Base-by-base conservation (phyloP, 2,113 vertebrate genomes). In the Callocephalon fimbriatum region DNA sequence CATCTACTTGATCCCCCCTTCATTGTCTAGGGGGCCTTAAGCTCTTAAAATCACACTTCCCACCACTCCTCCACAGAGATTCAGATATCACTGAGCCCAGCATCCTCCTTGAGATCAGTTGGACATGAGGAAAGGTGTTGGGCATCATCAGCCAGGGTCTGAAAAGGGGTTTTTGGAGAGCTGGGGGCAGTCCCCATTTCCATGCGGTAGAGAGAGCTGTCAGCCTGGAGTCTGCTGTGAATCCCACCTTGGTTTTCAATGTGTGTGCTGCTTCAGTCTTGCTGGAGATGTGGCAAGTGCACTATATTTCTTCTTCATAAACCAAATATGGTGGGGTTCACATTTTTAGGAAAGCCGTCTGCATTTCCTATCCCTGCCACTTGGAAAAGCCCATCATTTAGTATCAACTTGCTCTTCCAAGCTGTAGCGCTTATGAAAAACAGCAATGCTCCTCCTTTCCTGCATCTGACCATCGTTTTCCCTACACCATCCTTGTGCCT, bases 21-120 rank as follows among this genome's bases (percentile, higher is more conserved):
- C 17, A 4, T 14, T 54, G 0, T 53, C 44, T 53, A 72, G 14
- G 14, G 10, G 9, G 5, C 18, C 23, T 84, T 54, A 53, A 8
- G 37, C 40, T 76, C 58, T 72, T 76, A 83, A 85, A 75, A 56
- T 76, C 40, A 8, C 21, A 6, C 31, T 85, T 74, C 42, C 35
- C 18, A 5, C 23, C 13, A 45, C 26, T 90, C 65, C 32, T 83
- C 23, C 6, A 2, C 37, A n/a, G 79, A 37, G 40, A 51, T 54
- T 21, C 31, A 82, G 70, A 16, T 3, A 8, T 7, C 2, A 0
- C 1, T 50, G 23, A 89, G 32, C 29, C 38, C 47, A 65, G 40
- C 48, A 70, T 23, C 32, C 42, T 56, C 32, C 48, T 59, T 0
- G 0, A 45, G 32, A 61, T 7, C 8, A 6, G 47, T 0, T n/a